Conservation (phyloP, 2,888 invertebrate genomes). For the Tetragnatha montana region DNA sequence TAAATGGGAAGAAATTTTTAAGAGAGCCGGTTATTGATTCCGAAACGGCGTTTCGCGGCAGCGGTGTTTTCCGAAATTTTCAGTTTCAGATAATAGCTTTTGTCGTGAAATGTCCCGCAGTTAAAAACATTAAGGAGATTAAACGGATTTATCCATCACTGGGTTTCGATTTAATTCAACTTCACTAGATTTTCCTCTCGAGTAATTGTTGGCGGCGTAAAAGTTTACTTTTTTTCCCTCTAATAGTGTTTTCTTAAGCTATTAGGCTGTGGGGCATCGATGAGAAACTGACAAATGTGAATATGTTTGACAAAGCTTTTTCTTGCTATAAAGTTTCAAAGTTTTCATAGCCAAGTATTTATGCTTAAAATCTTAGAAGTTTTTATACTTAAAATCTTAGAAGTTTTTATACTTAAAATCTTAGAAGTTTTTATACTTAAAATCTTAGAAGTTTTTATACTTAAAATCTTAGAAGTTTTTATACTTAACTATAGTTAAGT, state of each 20-base stretch:
- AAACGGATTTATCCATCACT: conserved; percentile 2
- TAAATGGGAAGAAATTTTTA: conserved; percentile 37
- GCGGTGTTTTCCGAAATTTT: background rate
- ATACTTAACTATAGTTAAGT: too few relatives aligned
- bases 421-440: too few relatives aligned
- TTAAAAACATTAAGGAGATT: background rate
- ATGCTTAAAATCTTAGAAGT: too few relatives aligned
- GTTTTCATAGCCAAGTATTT: too few relatives aligned
- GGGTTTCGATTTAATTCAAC: background rate
- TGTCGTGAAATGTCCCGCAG: conserved; percentile 16
- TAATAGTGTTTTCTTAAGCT: background rate
- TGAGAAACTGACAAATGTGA: background rate
- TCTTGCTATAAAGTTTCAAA: too few relatives aligned
- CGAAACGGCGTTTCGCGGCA: conserved; percentile 27
- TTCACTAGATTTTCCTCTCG: background rate
- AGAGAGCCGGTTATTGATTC: conserved; percentile 43
- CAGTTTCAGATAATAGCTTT: conserved; percentile 36
- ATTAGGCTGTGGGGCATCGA: background rate
- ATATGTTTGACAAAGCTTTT: background rate
- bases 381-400: too few relatives aligned
- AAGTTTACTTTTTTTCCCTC: background rate
- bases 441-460: too few relatives aligned
- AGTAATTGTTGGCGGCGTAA: background rate
- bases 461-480: too few relatives aligned
- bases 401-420: too few relatives aligned